These are phyloP conservation scores for Anarrhichthys ocellatus DNA, from an alignment of 2,113 vertebrate genomes.

Conservation along the genomic window DNA sequence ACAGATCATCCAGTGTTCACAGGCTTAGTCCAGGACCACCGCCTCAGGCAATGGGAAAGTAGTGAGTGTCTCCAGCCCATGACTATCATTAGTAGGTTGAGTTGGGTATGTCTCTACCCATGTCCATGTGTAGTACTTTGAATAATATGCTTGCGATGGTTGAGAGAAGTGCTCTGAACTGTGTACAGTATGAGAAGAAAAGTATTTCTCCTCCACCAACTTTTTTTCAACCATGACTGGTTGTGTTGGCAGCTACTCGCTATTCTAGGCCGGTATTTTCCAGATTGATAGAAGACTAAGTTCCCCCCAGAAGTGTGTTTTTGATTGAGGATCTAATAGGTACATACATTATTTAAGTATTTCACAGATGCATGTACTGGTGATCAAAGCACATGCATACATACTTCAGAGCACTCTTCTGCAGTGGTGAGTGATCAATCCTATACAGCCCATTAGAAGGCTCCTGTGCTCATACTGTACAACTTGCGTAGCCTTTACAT, in stretches of 20 bases:
- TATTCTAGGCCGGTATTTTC: background rate
- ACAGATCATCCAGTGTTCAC: background rate
- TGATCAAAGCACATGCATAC: background rate
- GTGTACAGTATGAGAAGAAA: background rate
- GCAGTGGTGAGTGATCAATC: background rate
- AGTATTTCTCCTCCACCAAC: background rate
- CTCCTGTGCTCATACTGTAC: background rate
- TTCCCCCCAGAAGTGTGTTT: background rate
- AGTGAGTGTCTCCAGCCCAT: background rate
- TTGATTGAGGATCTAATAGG: background rate
- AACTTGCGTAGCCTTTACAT: background rate
- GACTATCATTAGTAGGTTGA: background rate
- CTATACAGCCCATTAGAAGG: background rate
- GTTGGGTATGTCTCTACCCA: background rate
- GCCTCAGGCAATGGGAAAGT: background rate
- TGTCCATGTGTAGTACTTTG: background rate
- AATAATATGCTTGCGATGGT: background rate
- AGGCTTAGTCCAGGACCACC: background rate
- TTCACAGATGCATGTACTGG: background rate
- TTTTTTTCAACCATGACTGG: background rate
- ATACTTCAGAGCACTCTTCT: background rate
- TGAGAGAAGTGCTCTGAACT: background rate
- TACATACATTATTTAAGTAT: background rate
- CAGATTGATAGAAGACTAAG: background rate
- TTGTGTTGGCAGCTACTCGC: background rate